phyloP scores from a whole-genome alignment of 2,888 invertebrate genomes.

The Synanthedon myopaeformis region DNA sequence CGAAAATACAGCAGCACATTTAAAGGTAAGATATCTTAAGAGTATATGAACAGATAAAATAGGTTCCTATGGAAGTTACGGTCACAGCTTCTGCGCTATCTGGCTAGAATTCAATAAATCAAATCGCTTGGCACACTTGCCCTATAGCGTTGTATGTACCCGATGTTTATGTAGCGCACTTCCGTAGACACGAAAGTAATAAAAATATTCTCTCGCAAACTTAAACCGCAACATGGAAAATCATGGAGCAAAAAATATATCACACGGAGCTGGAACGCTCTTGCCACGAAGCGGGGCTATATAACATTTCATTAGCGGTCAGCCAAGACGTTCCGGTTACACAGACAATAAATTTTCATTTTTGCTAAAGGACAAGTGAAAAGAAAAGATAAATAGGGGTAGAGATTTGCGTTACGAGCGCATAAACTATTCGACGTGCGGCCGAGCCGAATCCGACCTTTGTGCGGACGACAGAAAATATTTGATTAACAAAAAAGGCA shows the following conservation, averaged over 20 bases:
- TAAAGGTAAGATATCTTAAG: not conserved
- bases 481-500: constrained; percentile 34
- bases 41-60: not conserved
- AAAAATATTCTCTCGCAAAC: constrained; percentile 6
- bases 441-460: constrained; percentile 9
- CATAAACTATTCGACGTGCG: constrained; percentile 31
- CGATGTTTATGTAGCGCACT: not conserved
- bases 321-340: constrained; percentile 40
- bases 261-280: constrained; percentile 18
- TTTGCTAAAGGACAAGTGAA: constrained; percentile 57
- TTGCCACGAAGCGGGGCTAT: constrained; percentile 21
- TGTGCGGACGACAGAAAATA: constrained; percentile 20
- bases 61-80: not conserved
- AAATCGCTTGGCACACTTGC: not conserved
- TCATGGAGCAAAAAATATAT: constrained; percentile 29
- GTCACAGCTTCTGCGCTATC: not conserved
- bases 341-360: constrained; percentile 62
- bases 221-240: constrained; percentile 10
- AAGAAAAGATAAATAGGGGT: constrained; percentile 53
- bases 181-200: constrained; percentile 12
- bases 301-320: constrained; percentile 60
- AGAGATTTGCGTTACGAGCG: constrained; percentile 35
- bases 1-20: not conserved
- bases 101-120: not conserved
- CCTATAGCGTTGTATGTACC: not conserved